Conservation (phyloP, 2,888 invertebrate species). For the Cantharis rufa region DNA sequence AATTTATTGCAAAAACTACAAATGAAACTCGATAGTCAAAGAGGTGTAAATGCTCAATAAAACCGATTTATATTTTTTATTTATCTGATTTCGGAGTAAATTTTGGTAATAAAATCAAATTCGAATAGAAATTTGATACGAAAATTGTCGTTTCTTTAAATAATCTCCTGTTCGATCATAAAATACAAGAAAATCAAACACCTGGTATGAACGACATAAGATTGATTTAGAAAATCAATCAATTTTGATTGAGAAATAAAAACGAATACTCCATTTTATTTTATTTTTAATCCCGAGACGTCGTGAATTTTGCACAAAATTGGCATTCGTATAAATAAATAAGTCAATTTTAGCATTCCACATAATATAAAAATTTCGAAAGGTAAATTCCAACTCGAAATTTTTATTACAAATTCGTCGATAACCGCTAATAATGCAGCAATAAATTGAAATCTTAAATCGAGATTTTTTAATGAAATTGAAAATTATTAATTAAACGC, state of each 20-base stretch:
- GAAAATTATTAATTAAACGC: not conserved
- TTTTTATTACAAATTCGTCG: not conserved
- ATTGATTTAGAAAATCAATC: not conserved
- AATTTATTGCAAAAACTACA: constrained; percentile 1
- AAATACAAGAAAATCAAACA: not conserved
- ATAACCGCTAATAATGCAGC: not conserved
- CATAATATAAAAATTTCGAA: not conserved
- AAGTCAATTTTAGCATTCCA: not conserved
- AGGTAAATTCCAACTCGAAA: not conserved
- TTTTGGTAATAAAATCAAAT: not conserved
- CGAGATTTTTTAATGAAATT: not conserved
- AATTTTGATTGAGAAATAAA: not conserved
- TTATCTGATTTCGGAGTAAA: not conserved
- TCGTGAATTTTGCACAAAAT: not conserved
- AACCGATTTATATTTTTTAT: not conserved
- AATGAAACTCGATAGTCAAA: not conserved
- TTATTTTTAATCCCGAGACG: not conserved
- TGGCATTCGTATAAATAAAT: not conserved
- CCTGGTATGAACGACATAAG: not conserved
- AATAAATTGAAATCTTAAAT: not conserved
- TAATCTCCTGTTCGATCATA: not conserved
- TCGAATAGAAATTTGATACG: not conserved
- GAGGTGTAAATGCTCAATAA: not conserved
- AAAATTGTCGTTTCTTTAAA: not conserved
- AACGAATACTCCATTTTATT: not conserved